Evolutionary conservation across 2,888 invertebrate species (phyloP).

Genomic region (Crepidodera aurea): DNA sequence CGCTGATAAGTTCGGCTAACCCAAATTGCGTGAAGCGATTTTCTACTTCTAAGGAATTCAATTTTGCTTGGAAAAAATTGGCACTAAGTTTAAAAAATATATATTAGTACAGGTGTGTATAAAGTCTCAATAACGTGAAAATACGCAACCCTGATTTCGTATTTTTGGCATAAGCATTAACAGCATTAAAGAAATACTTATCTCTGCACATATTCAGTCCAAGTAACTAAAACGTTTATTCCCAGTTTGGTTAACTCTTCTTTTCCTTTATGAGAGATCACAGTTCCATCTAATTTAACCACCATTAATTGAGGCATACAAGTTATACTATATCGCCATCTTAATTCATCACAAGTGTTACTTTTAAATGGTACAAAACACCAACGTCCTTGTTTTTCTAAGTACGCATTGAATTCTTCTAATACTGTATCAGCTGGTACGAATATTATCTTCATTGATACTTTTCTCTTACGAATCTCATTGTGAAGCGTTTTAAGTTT

Average conservation of each 20-base stretch:
- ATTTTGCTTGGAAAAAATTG: too few relatives aligned
- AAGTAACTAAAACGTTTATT: conserved; percentile 45
- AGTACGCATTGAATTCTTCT: conserved; percentile 37
- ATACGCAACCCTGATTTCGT: too few relatives aligned
- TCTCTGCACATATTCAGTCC: conserved; percentile 46
- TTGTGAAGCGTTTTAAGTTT: conserved; percentile 41
- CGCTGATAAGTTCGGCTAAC: too few relatives aligned
- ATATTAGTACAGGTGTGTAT: too few relatives aligned
- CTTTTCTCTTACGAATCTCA: conserved; percentile 41
- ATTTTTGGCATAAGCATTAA: too few relatives aligned
- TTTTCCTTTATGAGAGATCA: conserved; percentile 43
- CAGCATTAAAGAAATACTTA: too few relatives aligned
- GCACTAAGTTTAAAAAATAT: too few relatives aligned
- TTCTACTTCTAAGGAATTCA: too few relatives aligned
- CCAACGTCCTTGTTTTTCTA: conserved; percentile 45
- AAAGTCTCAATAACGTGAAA: too few relatives aligned
- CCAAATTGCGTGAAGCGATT: too few relatives aligned
- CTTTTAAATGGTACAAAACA: conserved; percentile 42
- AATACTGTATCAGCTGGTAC: conserved; percentile 45
- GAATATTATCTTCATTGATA: conserved; percentile 46
- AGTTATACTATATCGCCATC: conserved; percentile 44
- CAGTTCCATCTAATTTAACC: conserved; percentile 43
- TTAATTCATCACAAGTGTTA: conserved; percentile 37
- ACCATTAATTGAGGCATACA: conserved; percentile 43
- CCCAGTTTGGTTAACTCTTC: conserved; percentile 42